Evolutionary conservation across 2,797 vertebrate species (phyloP), one percentile per base, ranked within the genome.

Genomic region (Pseudochirops corinnae): DNA sequence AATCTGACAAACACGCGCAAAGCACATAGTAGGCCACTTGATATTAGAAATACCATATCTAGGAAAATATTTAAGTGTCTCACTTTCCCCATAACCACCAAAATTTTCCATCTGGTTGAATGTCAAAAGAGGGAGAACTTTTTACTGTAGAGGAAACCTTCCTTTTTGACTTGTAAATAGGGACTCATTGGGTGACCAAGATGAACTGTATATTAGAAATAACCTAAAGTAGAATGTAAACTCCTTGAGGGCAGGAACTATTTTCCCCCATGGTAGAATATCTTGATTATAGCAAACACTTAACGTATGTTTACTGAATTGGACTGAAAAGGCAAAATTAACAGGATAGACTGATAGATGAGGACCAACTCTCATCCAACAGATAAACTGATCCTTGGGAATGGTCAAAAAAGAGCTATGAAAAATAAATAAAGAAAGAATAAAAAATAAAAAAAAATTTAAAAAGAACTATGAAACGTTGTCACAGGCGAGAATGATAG

Each of bases 401-500:
- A 93, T 55, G 56, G 53, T 55, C 92, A 93, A 90, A 92, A 82
- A 12, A 92, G 55, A 95, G 94, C 10, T 26, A 56, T 11, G 91
- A 57, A 92, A 94, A 46, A 46, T 46, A 46, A 46, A 46, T 1
- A 46, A 46, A 46, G 46, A 46, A 46, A 46, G 46, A 46, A 46
- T 46, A 46, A 46, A 46, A 46, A 46, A 46, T 46, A 46, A 46
- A 46, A 46, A 46, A 46, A 46, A 46, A 46, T 46, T 46, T 46
- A 2, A 46, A 46, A 46, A 92, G 55, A 95, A 95, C 10, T 26
- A 56, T 11, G 91, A 57, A 92, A 94, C 0, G 33, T 21, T 87
- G 39, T 87, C 62, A 52, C 55, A 57, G 0, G 91, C 16, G 92
- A 21, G 46, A 55, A 93, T 55, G 95, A 96, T 95, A 98, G 95